phyloP scores from a whole-genome alignment of 2,113 vertebrate genomes.

The Lepidothrix coronata region DNA sequence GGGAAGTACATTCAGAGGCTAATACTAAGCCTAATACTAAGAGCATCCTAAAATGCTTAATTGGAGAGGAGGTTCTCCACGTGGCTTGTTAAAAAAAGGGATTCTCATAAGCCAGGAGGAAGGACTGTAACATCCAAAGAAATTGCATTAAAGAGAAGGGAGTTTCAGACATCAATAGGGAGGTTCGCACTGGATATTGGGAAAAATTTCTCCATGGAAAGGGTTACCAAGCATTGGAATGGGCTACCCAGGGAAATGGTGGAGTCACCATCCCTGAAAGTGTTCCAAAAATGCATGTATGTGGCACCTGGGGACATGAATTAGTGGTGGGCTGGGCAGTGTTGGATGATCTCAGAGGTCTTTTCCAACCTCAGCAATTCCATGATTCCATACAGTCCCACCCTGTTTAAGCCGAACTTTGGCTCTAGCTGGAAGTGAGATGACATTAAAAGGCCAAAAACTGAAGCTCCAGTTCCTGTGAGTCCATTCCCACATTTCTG shows the following conservation, averaged over 20 bases:
- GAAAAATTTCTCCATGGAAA: background rate
- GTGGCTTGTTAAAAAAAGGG: background rate
- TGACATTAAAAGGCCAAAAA: background rate
- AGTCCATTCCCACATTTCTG: background rate
- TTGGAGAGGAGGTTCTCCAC: background rate
- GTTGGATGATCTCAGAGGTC: background rate
- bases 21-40: background rate
- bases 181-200: background rate
- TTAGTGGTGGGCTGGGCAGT: background rate
- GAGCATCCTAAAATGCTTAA: background rate
- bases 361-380: background rate
- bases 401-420: background rate
- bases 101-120: background rate
- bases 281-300: rapidly evolving
- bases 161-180: background rate
- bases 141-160: background rate
- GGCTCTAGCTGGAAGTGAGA: background rate
- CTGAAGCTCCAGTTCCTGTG: background rate
- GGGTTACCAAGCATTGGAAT: background rate
- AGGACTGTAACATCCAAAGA: background rate
- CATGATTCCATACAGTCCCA: background rate
- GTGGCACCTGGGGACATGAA: rapidly evolving
- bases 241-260: background rate
- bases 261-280: background rate
- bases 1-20: background rate